Percentiles rank a stretch among this genome's conserved stretches.
Evolutionary conservation across 2,888 invertebrate species (phyloP).

Genomic region (Lutraria lutraria): DNA sequence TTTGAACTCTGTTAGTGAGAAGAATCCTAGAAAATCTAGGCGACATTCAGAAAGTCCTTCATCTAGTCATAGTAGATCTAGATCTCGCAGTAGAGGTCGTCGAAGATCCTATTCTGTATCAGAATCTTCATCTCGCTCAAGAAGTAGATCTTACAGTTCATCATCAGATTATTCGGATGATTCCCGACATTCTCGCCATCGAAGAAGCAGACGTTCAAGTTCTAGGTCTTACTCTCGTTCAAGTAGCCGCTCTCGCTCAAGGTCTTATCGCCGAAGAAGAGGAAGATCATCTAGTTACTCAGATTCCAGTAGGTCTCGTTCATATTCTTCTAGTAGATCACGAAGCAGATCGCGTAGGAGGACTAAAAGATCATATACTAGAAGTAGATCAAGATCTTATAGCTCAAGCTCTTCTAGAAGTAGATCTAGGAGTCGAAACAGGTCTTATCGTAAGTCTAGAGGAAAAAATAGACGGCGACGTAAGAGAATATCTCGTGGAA

Average conservation of each 20-base stretch:
- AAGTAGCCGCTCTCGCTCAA: constrained; percentile 76
- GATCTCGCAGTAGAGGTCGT: constrained; percentile 66
- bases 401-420: constrained; percentile 70
- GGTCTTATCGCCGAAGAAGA: constrained; percentile 68
- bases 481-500: constrained; percentile 41
- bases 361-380: constrained; percentile 74
- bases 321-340: constrained; percentile 72
- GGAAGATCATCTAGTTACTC: constrained; percentile 76
- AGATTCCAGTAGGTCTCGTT: constrained; percentile 71
- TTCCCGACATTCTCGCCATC: constrained; percentile 72
- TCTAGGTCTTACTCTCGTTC: constrained; percentile 78
- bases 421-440: constrained; percentile 69
- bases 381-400: constrained; percentile 76
- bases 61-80: constrained; percentile 69
- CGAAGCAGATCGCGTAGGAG: constrained; percentile 76
- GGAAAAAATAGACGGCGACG: constrained; percentile 53
- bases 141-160: constrained; percentile 75
- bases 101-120: constrained; percentile 71
- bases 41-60: constrained; percentile 57
- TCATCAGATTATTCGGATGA: constrained; percentile 71
- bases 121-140: constrained; percentile 70
- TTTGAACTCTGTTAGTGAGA: constrained; percentile 39
- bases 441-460: constrained; percentile 57
- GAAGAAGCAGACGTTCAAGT: constrained; percentile 74
- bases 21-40: constrained; percentile 43